Conservation (phyloP, 2,797 vertebrate genomes). For the Gymnothorax javanicus region DNA sequence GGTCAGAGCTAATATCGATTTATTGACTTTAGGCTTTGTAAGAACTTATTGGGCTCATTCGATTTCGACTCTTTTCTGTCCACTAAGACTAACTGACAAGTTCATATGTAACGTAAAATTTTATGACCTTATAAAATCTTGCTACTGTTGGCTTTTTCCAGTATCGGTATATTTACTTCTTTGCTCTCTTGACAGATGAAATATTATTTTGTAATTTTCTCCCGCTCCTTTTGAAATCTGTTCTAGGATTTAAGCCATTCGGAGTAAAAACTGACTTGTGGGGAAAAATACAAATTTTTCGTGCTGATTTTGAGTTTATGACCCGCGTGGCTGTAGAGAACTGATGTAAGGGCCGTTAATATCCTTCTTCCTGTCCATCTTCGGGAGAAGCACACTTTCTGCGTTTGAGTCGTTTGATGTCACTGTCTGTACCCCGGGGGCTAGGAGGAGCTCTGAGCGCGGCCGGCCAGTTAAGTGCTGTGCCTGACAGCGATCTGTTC, state of each 20-base stretch:
- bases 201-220: too few relatives aligned
- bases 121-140: too few relatives aligned
- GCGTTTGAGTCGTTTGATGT: constrained; percentile 45
- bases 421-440: constrained; percentile 37
- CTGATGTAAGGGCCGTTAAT: constrained; percentile 43
- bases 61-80: neutral
- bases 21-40: neutral
- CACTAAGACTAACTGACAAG: too few relatives aligned
- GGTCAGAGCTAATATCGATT: too few relatives aligned
- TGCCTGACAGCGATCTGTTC: neutral
- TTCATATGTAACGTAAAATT: too few relatives aligned
- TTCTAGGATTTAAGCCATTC: too few relatives aligned
- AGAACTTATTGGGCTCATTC: neutral
- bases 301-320: constrained; percentile 20
- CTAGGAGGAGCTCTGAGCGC: neutral
- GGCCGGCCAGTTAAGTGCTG: neutral
- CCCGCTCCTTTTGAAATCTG: too few relatives aligned
- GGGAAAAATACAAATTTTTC: too few relatives aligned
- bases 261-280: too few relatives aligned
- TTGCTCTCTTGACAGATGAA: too few relatives aligned
- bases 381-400: constrained; percentile 9
- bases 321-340: constrained; percentile 29
- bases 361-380: constrained; percentile 40
- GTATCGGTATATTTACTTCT: too few relatives aligned
- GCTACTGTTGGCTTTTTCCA: too few relatives aligned